Evolutionary conservation across 1,140 invertebrate genomes (phyloP), one percentile per base, ranked within the genome.

Genomic region (Pseudomyrmex gracilis): DNA sequence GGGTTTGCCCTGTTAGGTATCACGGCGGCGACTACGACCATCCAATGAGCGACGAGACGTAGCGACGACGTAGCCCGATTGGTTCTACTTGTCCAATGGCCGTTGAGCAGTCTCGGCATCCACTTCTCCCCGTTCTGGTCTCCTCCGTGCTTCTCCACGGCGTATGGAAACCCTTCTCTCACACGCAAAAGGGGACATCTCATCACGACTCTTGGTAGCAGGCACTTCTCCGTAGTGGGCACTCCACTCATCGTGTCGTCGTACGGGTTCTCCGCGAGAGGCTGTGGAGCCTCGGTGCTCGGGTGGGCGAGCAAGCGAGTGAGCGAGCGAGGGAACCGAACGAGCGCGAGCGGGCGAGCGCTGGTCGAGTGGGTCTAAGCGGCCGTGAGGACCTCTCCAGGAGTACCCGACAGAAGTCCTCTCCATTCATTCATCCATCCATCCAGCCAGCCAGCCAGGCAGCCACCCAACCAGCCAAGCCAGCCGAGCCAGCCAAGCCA

Each of bases 361-460:
- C 87, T 89, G 90, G 92, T 94, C 90, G 92, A 94, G 93, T 94
- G 93, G 93, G 90, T 94, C 92, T 94, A 94, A 94, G 93, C 93
- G 93, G 93, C 91, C 90, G 93, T 93, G 93, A 94, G 93, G 93
- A 93, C 93, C 93, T 94, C 93, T 94, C 93, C 93, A 94, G 91
- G 93, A 93, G 92, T 93, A 91, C 92, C 93, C 92, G 92, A 94
- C 93, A 94, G 93, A 80, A 80, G 76, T 94, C 93, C 93, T 94
- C 93, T 94, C 92, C 92, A 93, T 94, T 92, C 92, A 93, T 94
- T 92, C 93, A 94, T 93, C 90, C 91, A 92, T 92, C 89, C 84
- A 92, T 89, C 90, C 89, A 91, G 80, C 88, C 84, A 88, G 85
- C 88, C 84, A 89, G 83, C 84, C 85, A 89, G 85, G 71, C 85